These are phyloP conservation scores for Malthinus seriepunctatus DNA, from an alignment of 2,888 invertebrate species.

Conservation along the genomic window DNA sequence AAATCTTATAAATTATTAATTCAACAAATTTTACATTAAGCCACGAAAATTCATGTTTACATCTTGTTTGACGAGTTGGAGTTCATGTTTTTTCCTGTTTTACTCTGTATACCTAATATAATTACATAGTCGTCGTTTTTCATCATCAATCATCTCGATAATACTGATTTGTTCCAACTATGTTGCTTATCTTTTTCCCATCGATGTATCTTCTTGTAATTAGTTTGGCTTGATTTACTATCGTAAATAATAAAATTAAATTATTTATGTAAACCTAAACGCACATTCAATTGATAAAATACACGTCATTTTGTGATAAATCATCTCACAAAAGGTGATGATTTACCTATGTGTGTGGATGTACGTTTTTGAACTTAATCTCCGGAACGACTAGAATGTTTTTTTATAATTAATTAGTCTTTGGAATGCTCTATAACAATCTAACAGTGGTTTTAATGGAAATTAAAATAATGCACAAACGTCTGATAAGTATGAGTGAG, in stretches of 20 bases:
- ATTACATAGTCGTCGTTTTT: conserved; percentile 52
- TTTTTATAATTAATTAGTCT: background rate
- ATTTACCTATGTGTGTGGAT: too few relatives aligned
- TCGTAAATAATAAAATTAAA: conserved; percentile 19
- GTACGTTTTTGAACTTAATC: too few relatives aligned
- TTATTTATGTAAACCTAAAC: too few relatives aligned
- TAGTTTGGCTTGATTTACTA: conserved; percentile 18
- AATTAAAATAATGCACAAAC: too few relatives aligned
- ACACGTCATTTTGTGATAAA: too few relatives aligned
- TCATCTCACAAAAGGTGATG: too few relatives aligned
- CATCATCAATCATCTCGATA: conserved; percentile 55
- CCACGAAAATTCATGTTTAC: conserved; percentile 49
- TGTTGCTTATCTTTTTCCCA: conserved; percentile 47
- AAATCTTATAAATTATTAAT: background rate
- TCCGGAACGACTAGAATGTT: background rate
- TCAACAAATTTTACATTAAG: conserved; percentile 28
- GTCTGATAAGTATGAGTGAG: too few relatives aligned
- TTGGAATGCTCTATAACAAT: too few relatives aligned
- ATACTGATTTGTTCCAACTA: conserved; percentile 50
- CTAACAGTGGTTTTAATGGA: too few relatives aligned
- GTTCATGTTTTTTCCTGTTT: conserved; percentile 36
- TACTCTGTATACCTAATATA: conserved; percentile 44
- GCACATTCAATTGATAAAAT: background rate
- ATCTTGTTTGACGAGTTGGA: conserved; percentile 47
- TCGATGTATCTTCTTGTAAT: conserved; percentile 42